Evolutionary conservation across 2,888 invertebrate species (phyloP), one percentile per base, ranked within the genome.

Genomic region (Chrysomela aeneicollis): DNA sequence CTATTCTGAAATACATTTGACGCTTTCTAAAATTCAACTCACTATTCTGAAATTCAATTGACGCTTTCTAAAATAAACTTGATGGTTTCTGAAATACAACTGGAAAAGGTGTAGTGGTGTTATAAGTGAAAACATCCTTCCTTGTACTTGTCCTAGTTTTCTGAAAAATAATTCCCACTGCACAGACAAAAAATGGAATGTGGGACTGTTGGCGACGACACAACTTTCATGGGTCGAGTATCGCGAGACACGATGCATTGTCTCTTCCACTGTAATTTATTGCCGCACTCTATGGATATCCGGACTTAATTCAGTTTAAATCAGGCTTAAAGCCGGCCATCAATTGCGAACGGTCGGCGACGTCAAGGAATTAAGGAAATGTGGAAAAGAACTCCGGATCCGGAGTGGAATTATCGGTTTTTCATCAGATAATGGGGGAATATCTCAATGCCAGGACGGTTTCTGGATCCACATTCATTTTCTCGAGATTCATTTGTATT

Each of bases 271-370:
- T 58, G 73, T 77, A 73, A 77, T 74, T 77, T 77, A 77, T 76
- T 67, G 76, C 72, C 54, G 75, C 74, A 75, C 75, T 76, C 74
- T 69, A 76, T 76, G 74, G 75, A 77, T 73, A 77, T 77, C 74
- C 74, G 70, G 69, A 72, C 76, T 78, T 76, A 78, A 78, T 78
- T 78, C 76, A 74, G 74, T 77, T 74, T 73, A 65, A 75, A 77
- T 77, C 76, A 74, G 71, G 71, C 73, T 77, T 77, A 76, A 76
- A 77, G 69, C 72, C 69, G 74, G 68, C 74, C 75, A 77, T 77
- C 78, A 77, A 77, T 76, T 63, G 71, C 69, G 73, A 75, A 74
- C 74, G 73, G 74, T 71, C 70, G 71, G 12, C 19, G 73, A 72
- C 70, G 72, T 72, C 61, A 57, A 30, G 50, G 71, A 69, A 72